Base-by-base conservation (phyloP, 2,888 invertebrate genomes). In the Lasioglossum leucozonium region DNA sequence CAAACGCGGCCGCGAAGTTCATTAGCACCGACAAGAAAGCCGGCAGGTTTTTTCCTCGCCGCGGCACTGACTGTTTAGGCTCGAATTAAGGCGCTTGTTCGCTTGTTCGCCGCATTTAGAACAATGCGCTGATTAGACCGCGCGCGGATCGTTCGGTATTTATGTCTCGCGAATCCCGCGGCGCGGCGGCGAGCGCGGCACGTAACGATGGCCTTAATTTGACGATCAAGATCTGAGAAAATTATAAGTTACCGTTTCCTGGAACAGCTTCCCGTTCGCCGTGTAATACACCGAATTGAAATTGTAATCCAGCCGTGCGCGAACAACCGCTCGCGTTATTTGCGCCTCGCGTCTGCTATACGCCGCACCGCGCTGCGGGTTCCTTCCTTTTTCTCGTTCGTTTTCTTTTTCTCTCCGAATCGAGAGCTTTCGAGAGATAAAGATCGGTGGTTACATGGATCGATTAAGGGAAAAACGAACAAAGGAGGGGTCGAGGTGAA, bases 81-180 rank as follows among this genome's bases (percentile, higher is more conserved):
- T 30, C 44, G 79, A 82, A 82, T 84, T 69, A 71, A 77, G 71
- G 40, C 51, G 51, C 51, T 51, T 51, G 51, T 51, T 51, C 51
- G 58, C 58, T 18, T 34, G 65, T 58, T 34, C 42, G 65, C 65
- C 74, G 65, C 76, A 62, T 78, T 77, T 78, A 40, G 76, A 86
- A 89, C 89, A 89, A 88, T 88, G 82, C 81, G 77, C 74, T 83
- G 85, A 88, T 89, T 88, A 89, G 87, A 82, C 81, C 11, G 22
- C 62, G 62, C 62, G 13, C 30, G 62, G 77, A 84, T 89, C 89
- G 62, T 75, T 75, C 22, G 67, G 84, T 81, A 79, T 88, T 87
- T 82, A 79, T 62, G 81, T 65, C 86, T 67, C 51, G 62, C 55
- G 37, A 62, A 30, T 30, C 62, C 30, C 62, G 26, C 62, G 62